Evolutionary conservation across 2,888 invertebrate species (phyloP), one percentile per base, ranked within the genome.

Genomic region (Drosophila nr. medialis): DNA sequence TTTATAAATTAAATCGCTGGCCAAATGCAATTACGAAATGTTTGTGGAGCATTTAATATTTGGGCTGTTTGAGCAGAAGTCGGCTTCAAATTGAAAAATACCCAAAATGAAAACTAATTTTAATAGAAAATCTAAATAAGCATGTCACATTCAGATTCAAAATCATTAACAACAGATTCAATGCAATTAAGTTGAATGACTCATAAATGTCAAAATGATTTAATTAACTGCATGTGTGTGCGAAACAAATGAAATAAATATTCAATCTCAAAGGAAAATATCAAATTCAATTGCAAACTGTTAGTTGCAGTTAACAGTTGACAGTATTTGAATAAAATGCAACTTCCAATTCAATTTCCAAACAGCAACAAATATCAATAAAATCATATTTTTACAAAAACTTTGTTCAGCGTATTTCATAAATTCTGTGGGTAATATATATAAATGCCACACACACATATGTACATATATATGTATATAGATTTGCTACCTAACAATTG

Each of bases 401-500:
- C 8, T 60, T 62, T 54, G 24, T 42, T 15, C 60, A 55, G 49
- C 77, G 76, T 71, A 76, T 76, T 66, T 80, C 77, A 77, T 63
- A 77, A 49, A 51, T 53, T 54, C 29, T 32, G 15, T 40, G 11
- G 4, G 11, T 21, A 54, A 10, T 56, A 36, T 59, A 64, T 49
- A 24, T 27, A 54, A 18, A 36, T 51, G 15, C 15, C 21, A 21
- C 32, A 24, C 27, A 54, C 27, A 7, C 5, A 64, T 82, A 65
- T 60, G 70, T 29, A 29, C 3, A 4, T 81, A 65, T 15, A 49
- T 7, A 34, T 15, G 42, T 7, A 34, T 34, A 72, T 54, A 56
- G 61, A 74, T 71, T 72, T 67, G 70, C 67, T 74, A 89, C 66
- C 85, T 84, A 72, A 67, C 75, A 76, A 82, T 76, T 76, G 69